Conservation (phyloP, 2,113 vertebrate species). For the Crotalus helleri region DNA sequence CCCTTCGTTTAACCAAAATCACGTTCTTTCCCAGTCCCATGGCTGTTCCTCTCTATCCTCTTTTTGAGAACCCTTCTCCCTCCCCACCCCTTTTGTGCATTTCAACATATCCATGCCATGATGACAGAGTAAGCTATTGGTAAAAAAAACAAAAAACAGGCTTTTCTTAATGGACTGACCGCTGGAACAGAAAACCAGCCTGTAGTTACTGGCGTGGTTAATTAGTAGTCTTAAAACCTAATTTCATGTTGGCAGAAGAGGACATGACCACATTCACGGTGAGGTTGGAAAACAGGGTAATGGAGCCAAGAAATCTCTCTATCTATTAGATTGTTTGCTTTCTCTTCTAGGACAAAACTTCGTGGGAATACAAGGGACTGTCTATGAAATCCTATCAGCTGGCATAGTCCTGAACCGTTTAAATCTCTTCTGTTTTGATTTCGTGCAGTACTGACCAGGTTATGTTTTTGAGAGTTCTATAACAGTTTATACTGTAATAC, state of each 20-base stretch:
- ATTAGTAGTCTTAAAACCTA: constrained; percentile 54
- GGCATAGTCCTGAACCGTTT: too few relatives aligned
- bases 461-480: not conserved
- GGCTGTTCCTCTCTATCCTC: not conserved
- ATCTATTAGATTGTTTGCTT: constrained; percentile 17
- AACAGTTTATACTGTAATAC: not conserved
- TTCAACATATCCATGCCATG: not conserved
- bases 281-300: constrained; percentile 42
- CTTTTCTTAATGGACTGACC: constrained; percentile 8
- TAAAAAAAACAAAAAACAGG: not conserved
- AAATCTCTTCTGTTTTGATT: constrained; percentile 18
- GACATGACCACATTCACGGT: constrained; percentile 58
- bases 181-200: constrained; percentile 26
- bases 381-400: not conserved
- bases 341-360: not conserved
- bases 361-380: constrained; percentile 2
- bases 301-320: constrained; percentile 53
- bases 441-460: constrained; percentile 20
- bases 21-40: not conserved
- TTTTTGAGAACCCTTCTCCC: not conserved
- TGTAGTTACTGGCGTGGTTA: constrained; percentile 44
- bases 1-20: not conserved
- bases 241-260: constrained; percentile 58
- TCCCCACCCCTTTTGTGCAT: not conserved
- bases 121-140: not conserved